Conservation (phyloP, 2,113 vertebrate genomes). For the Leucosticte australis region DNA sequence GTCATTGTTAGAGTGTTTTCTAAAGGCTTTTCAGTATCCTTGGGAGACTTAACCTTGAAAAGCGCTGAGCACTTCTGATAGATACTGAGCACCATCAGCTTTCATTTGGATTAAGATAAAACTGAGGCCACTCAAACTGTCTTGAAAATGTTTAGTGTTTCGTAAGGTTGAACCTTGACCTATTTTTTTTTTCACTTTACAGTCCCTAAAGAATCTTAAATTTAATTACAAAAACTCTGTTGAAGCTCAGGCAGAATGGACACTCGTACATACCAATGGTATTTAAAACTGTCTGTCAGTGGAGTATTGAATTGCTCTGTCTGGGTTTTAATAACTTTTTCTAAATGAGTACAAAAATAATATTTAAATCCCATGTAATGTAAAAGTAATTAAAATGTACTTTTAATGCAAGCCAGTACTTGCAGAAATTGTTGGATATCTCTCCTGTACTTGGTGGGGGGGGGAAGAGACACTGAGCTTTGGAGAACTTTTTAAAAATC, state of each 20-base stretch:
- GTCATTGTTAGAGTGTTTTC: constrained; percentile 25
- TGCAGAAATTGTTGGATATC: neutral
- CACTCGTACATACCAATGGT: neutral
- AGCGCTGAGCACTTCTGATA: neutral
- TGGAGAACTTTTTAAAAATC: constrained; percentile 35
- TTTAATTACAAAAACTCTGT: constrained; percentile 33
- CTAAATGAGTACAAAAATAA: constrained; percentile 13
- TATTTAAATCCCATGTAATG: neutral
- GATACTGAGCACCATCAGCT: neutral
- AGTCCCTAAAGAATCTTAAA: constrained; percentile 3
- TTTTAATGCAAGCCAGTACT: neutral
- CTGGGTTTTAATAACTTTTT: constrained; percentile 25
- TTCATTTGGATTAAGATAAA: constrained; percentile 26
- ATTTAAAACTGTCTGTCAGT: constrained; percentile 24
- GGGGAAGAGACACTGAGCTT: neutral
- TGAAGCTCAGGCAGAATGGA: neutral
- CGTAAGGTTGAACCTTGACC: neutral
- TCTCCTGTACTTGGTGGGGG: neutral
- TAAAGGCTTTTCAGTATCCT: neutral
- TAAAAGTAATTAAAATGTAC: constrained; percentile 30
- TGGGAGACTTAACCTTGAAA: neutral
- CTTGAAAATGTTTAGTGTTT: constrained; percentile 12
- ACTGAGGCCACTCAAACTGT: constrained; percentile 1
- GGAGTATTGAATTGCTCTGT: constrained; percentile 10
- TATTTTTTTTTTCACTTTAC: neutral